These are phyloP conservation scores for Xyrauchen texanus DNA, from an alignment of 2,113 vertebrate species.

Conservation along the genomic window DNA sequence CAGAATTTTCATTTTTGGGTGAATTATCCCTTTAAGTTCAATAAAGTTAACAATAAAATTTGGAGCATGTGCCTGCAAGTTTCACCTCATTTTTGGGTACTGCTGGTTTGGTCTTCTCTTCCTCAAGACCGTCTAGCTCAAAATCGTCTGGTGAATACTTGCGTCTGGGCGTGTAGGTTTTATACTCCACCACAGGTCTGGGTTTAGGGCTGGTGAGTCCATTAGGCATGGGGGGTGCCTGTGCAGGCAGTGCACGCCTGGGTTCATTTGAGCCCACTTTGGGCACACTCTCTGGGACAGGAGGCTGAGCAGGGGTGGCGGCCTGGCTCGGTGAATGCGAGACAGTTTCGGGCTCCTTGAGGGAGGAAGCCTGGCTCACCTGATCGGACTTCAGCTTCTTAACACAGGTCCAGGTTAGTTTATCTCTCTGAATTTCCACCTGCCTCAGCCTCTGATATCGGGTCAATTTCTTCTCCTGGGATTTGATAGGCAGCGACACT, in stretches of 20 bases:
- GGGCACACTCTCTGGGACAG: constrained; percentile 4
- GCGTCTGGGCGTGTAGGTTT: constrained; percentile 75
- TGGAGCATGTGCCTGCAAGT: too few relatives aligned
- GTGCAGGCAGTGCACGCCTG: constrained; percentile 68
- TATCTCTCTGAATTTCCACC: constrained; percentile 77
- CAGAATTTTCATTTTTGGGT: too few relatives aligned
- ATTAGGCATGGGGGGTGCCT: constrained; percentile 77
- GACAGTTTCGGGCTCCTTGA: constrained; percentile 40
- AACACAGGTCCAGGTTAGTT: constrained; percentile 93
- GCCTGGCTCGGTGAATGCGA: constrained; percentile 27
- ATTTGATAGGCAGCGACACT: constrained; percentile 85
- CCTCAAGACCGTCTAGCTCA: constrained; percentile 71
- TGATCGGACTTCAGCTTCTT: constrained; percentile 82
- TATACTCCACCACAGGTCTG: constrained; percentile 71
- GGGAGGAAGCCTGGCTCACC: constrained; percentile 63
- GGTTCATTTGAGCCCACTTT: constrained; percentile 31
- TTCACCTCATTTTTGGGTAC: constrained; percentile 63
- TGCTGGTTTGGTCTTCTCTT: constrained; percentile 55
- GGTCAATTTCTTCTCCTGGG: constrained; percentile 80
- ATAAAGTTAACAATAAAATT: too few relatives aligned
- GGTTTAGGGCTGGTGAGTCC: constrained; percentile 68
- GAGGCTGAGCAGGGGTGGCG: constrained; percentile 40
- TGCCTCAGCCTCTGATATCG: constrained; percentile 76
- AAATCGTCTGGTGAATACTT: constrained; percentile 78
- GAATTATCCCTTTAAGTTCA: too few relatives aligned